Percentiles rank a stretch among this genome's conserved stretches.
phyloP scores from a whole-genome alignment of 2,888 invertebrate genomes.

The Drosophila cyrtoloma region DNA sequence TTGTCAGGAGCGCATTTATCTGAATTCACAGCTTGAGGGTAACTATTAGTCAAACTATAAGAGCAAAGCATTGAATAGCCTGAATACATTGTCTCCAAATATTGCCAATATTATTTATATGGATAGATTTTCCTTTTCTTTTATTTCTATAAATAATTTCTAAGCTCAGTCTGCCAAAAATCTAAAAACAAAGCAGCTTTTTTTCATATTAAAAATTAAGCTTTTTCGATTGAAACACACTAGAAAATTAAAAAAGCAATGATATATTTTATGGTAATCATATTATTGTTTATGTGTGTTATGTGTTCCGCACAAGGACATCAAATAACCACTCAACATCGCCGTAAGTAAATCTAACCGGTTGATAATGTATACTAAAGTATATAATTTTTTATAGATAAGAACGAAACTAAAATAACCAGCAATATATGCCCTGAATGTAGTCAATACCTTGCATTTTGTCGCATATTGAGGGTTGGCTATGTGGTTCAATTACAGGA shows the following conservation, averaged over 20 bases:
- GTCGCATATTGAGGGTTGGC: background rate
- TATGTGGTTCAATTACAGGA: background rate
- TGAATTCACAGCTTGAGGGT: slow-evolving; percentile 36
- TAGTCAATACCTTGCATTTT: background rate
- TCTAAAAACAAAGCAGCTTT: background rate
- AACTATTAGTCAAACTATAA: slow-evolving; percentile 30
- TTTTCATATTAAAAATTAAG: background rate
- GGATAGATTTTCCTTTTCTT: background rate
- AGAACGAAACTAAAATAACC: background rate
- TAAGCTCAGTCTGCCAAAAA: background rate
- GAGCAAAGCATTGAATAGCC: background rate
- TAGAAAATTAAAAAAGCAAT: background rate
- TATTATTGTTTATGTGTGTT: background rate
- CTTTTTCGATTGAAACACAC: background rate
- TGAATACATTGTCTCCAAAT: background rate
- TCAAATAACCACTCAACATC: background rate
- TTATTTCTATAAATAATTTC: background rate
- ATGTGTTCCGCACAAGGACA: background rate
- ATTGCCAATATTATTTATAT: slow-evolving; percentile 1
- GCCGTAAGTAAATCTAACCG: background rate
- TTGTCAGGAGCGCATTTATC: slow-evolving; percentile 60
- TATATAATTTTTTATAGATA: background rate
- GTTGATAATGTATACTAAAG: background rate
- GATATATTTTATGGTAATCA: background rate
- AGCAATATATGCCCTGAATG: background rate